These are phyloP conservation scores for Mellilla xanthometata DNA, from an alignment of 2,888 invertebrate species.

Conservation along the genomic window DNA sequence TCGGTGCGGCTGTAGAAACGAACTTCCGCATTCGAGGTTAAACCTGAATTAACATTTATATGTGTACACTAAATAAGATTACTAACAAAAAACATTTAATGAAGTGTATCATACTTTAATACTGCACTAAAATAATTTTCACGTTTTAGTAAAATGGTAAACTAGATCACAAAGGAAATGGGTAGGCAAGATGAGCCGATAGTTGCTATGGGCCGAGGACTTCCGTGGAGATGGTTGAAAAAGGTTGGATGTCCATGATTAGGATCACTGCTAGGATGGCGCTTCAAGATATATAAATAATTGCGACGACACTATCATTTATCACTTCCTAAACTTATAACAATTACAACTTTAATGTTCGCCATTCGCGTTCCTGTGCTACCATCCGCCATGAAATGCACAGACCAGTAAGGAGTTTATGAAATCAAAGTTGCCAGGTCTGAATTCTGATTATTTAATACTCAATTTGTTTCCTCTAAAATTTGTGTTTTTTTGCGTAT, in stretches of 20 bases:
- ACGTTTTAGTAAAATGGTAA: conserved; percentile 42
- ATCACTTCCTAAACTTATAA: background rate
- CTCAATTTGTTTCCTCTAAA: too few species aligned
- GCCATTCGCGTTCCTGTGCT: conserved; percentile 4
- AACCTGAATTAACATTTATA: conserved; percentile 33
- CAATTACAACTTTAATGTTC: conserved; percentile 9
- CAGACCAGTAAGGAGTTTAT: too few species aligned
- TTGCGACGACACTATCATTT: conserved; percentile 2
- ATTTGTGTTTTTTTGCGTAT: too few species aligned
- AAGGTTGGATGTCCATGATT: conserved; percentile 15
- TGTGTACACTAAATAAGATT: conserved; percentile 15
- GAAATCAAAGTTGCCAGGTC: too few species aligned
- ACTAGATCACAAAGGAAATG: conserved; percentile 78
- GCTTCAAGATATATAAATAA: conserved; percentile 2
- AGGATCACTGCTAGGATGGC: conserved; percentile 7
- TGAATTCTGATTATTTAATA: too few species aligned
- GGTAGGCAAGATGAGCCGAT: conserved; percentile 51
- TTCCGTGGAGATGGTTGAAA: conserved; percentile 29
- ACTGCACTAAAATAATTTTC: conserved; percentile 11
- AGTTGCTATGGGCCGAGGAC: conserved; percentile 56
- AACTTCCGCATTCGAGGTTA: conserved; percentile 61
- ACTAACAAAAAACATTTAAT: conserved; percentile 9
- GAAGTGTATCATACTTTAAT: conserved; percentile 13
- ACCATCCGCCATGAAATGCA: conserved; percentile 27
- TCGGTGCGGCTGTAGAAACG: conserved; percentile 41